These are phyloP conservation scores for Atta texana DNA, from an alignment of 1,140 invertebrate genomes.

Conservation along the genomic window DNA sequence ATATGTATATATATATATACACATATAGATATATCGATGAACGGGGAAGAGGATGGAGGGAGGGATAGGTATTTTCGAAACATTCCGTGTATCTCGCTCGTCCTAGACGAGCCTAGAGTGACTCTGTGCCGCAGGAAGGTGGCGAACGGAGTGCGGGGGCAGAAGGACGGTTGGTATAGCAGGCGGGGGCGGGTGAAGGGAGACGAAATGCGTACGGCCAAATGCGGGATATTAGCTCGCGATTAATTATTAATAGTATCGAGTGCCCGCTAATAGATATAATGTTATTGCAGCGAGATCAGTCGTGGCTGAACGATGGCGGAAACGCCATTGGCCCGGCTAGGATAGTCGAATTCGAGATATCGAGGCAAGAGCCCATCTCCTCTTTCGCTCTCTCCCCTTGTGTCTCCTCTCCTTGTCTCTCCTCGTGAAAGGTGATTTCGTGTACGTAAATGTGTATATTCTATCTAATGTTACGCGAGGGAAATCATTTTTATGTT, in stretches of 20 bases:
- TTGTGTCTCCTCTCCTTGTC: not conserved
- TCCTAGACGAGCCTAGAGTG: conserved; percentile 63
- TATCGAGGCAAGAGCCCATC: conserved; percentile 31
- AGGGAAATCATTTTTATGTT: not conserved
- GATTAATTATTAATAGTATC: conserved; percentile 79
- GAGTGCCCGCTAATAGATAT: conserved; percentile 77
- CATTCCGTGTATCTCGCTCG: conserved; percentile 63
- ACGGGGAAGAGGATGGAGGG: not conserved
- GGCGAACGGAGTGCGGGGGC: conserved; percentile 30
- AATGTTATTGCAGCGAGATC: conserved; percentile 75
- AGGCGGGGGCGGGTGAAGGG: not conserved
- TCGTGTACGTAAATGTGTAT: not conserved
- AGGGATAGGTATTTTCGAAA: conserved; percentile 71
- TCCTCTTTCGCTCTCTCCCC: not conserved
- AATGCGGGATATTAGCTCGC: conserved; percentile 76
- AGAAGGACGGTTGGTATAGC: not conserved
- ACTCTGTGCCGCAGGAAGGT: conserved; percentile 33
- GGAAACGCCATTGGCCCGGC: conserved; percentile 53
- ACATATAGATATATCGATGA: not conserved
- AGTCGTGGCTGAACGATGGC: conserved; percentile 69
- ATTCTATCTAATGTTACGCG: not conserved
- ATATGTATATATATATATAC: not conserved
- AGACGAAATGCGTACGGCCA: conserved; percentile 67
- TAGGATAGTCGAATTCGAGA: conserved; percentile 62
- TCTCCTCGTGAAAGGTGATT: not conserved